phyloP scores from a whole-genome alignment of 2,113 vertebrate genomes.

The Sarotherodon lohbergeri region DNA sequence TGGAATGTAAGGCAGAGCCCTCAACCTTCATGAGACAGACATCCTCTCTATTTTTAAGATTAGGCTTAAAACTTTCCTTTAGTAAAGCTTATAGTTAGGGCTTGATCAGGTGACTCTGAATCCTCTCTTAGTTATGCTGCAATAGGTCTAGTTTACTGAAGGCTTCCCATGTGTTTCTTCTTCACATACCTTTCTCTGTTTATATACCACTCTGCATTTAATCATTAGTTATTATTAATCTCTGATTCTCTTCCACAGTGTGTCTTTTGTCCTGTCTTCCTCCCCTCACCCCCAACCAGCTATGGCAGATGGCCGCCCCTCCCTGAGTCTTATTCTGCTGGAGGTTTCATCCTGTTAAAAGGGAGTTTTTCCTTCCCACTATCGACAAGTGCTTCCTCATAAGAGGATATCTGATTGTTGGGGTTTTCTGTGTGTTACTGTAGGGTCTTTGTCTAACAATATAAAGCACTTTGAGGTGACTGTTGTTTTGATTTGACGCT shows the following conservation, averaged over 20 bases:
- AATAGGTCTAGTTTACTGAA: not conserved
- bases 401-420: not conserved
- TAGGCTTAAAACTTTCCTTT: not conserved
- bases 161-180: not conserved
- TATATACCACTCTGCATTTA: not conserved
- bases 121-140: not conserved
- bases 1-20: not conserved
- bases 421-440: not conserved
- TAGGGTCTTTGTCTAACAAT: not conserved
- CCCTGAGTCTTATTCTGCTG: not conserved
- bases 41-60: not conserved
- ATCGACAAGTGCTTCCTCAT: rapidly evolving
- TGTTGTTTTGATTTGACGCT: rapidly evolving
- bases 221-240: not conserved
- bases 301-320: not conserved
- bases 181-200: not conserved
- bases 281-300: not conserved
- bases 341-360: not conserved
- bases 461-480: not conserved
- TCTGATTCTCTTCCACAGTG: not conserved
- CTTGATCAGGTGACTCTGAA: not conserved
- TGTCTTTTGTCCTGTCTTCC: not conserved
- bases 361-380: not conserved
- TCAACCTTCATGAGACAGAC: not conserved
- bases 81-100: not conserved